phyloP scores from a whole-genome alignment of 2,888 invertebrate genomes.

The Andrena fulva region DNA sequence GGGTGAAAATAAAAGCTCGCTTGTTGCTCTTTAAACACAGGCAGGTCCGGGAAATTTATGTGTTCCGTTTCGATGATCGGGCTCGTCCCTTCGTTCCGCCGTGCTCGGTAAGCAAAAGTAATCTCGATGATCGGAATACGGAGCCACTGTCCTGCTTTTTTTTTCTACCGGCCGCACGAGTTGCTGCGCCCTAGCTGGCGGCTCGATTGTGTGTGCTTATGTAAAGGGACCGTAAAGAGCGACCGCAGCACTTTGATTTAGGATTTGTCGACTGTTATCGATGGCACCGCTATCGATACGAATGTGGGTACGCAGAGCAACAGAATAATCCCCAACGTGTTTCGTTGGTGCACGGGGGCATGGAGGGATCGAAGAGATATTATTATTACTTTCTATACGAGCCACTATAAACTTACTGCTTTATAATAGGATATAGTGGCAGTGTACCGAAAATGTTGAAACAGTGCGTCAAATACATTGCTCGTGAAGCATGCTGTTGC shows the following conservation, averaged over 20 bases:
- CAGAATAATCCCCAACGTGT: not conserved
- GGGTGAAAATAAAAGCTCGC: conserved; percentile 23
- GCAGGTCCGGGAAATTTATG: conserved; percentile 11
- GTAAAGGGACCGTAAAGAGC: not conserved
- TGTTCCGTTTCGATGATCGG: conserved; percentile 14
- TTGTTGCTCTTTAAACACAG: conserved; percentile 18
- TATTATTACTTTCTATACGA: conserved; percentile 2
- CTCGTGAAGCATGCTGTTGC: too few species aligned
- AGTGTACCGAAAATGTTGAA: not conserved
- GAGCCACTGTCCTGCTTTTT: conserved; percentile 3
- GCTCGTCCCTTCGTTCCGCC: conserved; percentile 9
- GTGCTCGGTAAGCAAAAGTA: conserved; percentile 35
- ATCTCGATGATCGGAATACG: conserved; percentile 31
- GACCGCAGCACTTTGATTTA: conserved; percentile 20
- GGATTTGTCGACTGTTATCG: conserved; percentile 13
- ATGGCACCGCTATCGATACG: conserved; percentile 8
- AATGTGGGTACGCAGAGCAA: not conserved
- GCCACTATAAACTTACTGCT: not conserved
- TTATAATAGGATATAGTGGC: not conserved
- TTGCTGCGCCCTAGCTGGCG: not conserved
- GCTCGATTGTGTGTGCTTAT: not conserved
- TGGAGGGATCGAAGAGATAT: not conserved
- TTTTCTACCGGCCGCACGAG: not conserved
- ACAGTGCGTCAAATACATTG: not conserved
- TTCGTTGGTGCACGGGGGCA: not conserved